Conservation (phyloP, 2,113 vertebrate genomes). For the Cyprinodon brontotheroides region DNA sequence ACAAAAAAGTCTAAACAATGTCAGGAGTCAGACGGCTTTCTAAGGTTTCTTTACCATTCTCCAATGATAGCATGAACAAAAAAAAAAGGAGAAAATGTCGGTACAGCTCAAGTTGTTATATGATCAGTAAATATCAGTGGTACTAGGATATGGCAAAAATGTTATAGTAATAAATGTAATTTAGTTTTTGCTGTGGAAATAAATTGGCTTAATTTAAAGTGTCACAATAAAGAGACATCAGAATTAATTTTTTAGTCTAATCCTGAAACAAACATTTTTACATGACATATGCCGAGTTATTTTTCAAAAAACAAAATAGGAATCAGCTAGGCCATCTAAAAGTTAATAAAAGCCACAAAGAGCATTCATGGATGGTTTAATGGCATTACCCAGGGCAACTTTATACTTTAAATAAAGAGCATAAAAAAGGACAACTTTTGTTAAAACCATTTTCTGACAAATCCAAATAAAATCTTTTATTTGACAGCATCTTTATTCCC, state of each 20-base stretch:
- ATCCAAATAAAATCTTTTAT: too few relatives aligned
- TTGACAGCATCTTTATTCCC: too few relatives aligned
- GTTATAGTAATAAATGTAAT: background rate
- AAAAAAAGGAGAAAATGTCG: background rate
- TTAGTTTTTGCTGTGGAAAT: background rate
- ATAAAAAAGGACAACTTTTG: too few relatives aligned
- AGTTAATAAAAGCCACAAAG: background rate
- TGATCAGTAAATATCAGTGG: background rate
- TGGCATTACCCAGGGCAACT: background rate
- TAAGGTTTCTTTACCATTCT: background rate
- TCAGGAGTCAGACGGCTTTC: background rate
- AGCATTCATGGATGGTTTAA: background rate
- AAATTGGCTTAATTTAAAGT: background rate
- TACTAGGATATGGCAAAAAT: background rate
- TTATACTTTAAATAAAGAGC: too few relatives aligned
- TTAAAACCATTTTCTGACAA: too few relatives aligned
- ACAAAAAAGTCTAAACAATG: background rate
- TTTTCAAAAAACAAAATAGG: background rate
- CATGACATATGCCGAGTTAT: background rate
- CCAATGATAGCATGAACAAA: background rate
- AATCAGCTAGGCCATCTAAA: too few relatives aligned
- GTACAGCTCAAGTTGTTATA: background rate
- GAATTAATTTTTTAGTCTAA: background rate
- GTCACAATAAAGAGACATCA: background rate
- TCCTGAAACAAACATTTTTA: too few relatives aligned